Conservation (phyloP, 2,797 vertebrate genomes). For the Clarias fuscus region DNA sequence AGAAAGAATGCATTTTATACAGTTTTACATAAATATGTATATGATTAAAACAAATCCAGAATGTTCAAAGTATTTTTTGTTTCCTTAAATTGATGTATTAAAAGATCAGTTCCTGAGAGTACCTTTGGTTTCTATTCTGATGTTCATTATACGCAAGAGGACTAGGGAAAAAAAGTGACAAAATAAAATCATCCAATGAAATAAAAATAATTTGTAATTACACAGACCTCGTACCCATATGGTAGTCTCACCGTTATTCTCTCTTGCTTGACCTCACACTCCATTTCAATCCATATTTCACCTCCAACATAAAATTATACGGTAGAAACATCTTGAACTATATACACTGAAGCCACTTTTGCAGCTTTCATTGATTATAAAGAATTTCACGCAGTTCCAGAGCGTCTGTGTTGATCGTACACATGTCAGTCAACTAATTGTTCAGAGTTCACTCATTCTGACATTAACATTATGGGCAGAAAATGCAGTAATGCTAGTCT, state of each 20-base stretch:
- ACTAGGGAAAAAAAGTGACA: conserved; percentile 13
- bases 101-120: conserved; percentile 56
- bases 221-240: conserved; percentile 22
- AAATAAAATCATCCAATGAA: background rate
- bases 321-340: background rate
- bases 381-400: background rate
- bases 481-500: background rate
- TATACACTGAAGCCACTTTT: background rate
- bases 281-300: conserved; percentile 6
- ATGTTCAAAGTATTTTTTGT: conserved; percentile 2
- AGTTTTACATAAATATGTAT: conserved; percentile 52
- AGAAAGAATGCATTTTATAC: background rate
- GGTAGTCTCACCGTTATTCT: background rate
- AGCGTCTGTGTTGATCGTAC: background rate
- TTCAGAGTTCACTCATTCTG: background rate
- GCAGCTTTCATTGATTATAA: background rate
- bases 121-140: conserved; percentile 29
- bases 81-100: conserved; percentile 11
- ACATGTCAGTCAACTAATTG: background rate
- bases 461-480: background rate
- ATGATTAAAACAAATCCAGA: conserved; percentile 46
- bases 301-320: background rate
- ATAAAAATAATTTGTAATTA: background rate
- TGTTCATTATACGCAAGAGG: conserved; percentile 36
- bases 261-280: conserved; percentile 6